Evolutionary conservation across 2,113 vertebrate genomes (phyloP), one percentile per base, ranked within the genome.

Genomic region (Syngnathoides biaculeatus): DNA sequence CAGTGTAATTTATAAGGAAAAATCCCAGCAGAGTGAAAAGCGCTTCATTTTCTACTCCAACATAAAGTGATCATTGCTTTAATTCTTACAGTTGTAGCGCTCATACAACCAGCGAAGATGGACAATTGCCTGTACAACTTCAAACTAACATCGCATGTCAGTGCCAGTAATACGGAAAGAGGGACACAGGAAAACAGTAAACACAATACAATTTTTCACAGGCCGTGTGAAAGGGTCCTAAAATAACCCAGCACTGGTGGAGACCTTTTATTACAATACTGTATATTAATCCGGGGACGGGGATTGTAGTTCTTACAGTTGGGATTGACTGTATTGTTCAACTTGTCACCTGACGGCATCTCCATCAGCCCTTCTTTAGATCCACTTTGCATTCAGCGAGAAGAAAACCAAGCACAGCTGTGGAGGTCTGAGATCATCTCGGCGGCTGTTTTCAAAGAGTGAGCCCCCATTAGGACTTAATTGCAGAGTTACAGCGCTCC

Each of bases 401-500:
- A 61, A 61, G 11, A 60, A 64, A 74, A 74, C 15, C 58, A 53
- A 68, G 26, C 19, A 56, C 8, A 2, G 10, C 20, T 22, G n/a
- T 15, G 13, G n/a, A 4, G 12, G 38, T 42, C 11, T 5, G n/a
- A 17, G 40, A 26, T 6, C n/a, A 43, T 57, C 5, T 42, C n/a
- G 11, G 13, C 40, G 3, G 22, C 39, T 24, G n/a, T 11, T n/a
- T 22, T 61, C 20, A 40, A n/a, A 38, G 20, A 42, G 59, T 11
- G 38, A 61, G 27, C 9, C 14, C 38, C 26, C 38, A 5, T 12
- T n/a, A 62, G 38, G 39, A 67, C 42, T 40, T 71, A 68, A 76
- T 83, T 27, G 80, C 48, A 13, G 67, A 64, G 56, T 52, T 52
- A 74, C 60, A 72, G 74, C 72, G 24, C 22, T 77, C 72, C 69